phyloP scores from a whole-genome alignment of 2,797 vertebrate species.

The Podarcis lilfordi region DNA sequence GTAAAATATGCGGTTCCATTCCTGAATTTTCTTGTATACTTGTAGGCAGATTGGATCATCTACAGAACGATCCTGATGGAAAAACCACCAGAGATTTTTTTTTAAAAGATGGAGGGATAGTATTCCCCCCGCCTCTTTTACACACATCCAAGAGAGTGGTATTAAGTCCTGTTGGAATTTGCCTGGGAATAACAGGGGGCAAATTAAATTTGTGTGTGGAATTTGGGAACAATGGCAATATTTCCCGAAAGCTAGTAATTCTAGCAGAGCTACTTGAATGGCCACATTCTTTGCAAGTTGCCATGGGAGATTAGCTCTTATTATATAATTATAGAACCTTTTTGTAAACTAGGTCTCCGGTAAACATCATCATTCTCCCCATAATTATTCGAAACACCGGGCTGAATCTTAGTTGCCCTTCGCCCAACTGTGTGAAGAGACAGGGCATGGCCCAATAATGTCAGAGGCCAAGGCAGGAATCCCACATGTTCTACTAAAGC shows the following conservation, averaged over 20 bases:
- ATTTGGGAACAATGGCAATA: constrained; percentile 76
- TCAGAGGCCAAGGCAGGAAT: background rate
- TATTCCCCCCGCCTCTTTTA: constrained; percentile 29
- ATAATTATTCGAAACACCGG: background rate
- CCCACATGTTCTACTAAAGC: background rate
- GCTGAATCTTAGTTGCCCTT: background rate
- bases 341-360: constrained; percentile 59
- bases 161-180: constrained; percentile 72
- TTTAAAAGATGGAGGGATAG: background rate
- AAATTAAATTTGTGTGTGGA: constrained; percentile 76
- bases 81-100: background rate
- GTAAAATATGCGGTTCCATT: constrained; percentile 1
- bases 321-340: constrained; percentile 72
- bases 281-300: constrained; percentile 72
- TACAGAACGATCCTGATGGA: background rate
- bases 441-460: background rate
- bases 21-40: background rate
- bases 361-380: constrained; percentile 65
- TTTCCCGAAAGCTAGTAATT: constrained; percentile 73
- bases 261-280: constrained; percentile 69
- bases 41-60: constrained; percentile 10
- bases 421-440: background rate
- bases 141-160: constrained; percentile 50
- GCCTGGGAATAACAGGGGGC: constrained; percentile 73
- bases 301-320: constrained; percentile 71